Base-by-base conservation (phyloP, 2,113 vertebrate genomes). In the Athene noctua region DNA sequence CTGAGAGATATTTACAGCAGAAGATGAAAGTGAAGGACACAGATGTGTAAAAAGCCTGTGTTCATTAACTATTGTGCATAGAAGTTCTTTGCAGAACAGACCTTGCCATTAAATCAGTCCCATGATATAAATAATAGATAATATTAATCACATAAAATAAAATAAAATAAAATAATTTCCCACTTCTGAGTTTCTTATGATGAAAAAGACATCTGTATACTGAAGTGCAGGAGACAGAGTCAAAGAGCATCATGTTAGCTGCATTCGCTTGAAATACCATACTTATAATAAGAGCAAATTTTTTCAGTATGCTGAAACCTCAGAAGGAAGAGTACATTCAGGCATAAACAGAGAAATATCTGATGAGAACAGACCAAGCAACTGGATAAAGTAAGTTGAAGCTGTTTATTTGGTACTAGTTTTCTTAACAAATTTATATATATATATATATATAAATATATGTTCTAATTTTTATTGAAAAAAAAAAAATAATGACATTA, bases 361-460 rank as follows among this genome's bases (percentile, higher is more conserved):
- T 51, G 46, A 86, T 26, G 1, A 15, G 6, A 77, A 66, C 10
- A 78, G 13, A 71, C 17, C 8, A 71, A 78, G 59, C 14, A 58
- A 57, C 2, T 40, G 22, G 9, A n/a, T 54, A 38, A 57, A 81
- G 9, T 77, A 61, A 78, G 6, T 17, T 72, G 13, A 57, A 38
- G 14, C 21, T 80, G 5, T 1, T 90, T 66, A 42, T 82, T 70
- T 91, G 30, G 9, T 79, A n/a, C 6, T 44, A 42, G 26, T 51
- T 74, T 9, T 55, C 0, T 0, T 26, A 79, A 67, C 4, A 79
- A 78, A n/a, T n/a, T n/a, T n/a, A n/a, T n/a, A n/a, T 3, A 26
- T 11, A 26, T 2, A 26, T 15, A 23, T 15, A 15, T 6, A 32
- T 3, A 67, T 8, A 80, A 67, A 63, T n/a, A 38, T 9, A 29